Conservation (phyloP, 2,797 vertebrate species). For the Peromyscus attwateri region DNA sequence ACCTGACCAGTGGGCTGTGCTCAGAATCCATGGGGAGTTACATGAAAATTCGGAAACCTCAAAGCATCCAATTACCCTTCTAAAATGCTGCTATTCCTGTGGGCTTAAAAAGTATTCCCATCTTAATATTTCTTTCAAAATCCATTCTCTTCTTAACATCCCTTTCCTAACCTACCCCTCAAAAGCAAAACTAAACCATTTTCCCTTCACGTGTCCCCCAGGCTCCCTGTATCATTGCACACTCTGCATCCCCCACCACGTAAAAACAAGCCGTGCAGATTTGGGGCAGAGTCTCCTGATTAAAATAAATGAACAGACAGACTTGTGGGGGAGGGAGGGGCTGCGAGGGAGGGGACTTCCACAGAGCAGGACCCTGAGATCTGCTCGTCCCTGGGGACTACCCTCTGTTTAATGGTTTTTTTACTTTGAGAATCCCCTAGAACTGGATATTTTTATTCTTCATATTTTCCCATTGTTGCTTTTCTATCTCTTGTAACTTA, state of each 20-base stretch:
- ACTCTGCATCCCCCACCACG: neutral
- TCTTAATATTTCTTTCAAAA: constrained; percentile 28
- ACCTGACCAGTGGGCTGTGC: neutral
- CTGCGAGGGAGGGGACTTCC: neutral
- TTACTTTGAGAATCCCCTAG: neutral
- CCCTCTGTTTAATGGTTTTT: neutral
- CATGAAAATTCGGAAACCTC: constrained; percentile 56
- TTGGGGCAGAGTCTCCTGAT: neutral
- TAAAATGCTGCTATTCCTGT: neutral
- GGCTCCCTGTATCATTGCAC: neutral
- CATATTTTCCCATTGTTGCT: neutral
- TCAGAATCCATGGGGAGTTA: neutral
- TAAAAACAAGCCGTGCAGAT: neutral
- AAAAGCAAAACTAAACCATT: neutral
- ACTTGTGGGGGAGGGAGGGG: accelerated
- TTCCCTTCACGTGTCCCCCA: neutral
- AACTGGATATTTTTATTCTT: neutral
- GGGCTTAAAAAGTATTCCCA: neutral
- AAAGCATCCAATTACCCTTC: constrained; percentile 5
- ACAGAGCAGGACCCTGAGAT: neutral
- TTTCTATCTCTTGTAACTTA: neutral
- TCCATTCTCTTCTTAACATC: neutral
- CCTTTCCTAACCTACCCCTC: neutral
- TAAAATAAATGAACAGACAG: neutral
- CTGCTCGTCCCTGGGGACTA: neutral